These are phyloP conservation scores for Bruchidius siliquastri DNA, from an alignment of 2,888 invertebrate genomes.

Conservation along the genomic window DNA sequence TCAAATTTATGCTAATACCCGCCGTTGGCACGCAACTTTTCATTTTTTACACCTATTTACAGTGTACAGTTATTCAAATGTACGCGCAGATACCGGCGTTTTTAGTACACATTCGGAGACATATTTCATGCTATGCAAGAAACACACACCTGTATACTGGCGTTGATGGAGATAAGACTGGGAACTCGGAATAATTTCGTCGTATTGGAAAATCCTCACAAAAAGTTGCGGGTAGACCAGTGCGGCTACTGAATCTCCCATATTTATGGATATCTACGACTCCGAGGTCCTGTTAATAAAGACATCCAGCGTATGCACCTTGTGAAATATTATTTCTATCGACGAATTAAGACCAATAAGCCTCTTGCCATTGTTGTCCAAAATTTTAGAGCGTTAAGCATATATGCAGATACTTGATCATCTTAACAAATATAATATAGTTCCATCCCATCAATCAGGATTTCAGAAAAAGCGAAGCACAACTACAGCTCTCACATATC, in stretches of 20 bases:
- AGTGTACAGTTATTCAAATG: slow-evolving; percentile 16
- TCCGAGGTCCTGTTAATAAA: no score
- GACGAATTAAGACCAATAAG: no score
- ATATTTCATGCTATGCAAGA: neutral
- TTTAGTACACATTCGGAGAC: slow-evolving; percentile 1
- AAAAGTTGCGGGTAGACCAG: neutral
- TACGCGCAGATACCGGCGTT: neutral
- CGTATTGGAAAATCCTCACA: neutral
- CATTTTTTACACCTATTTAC: slow-evolving; percentile 34
- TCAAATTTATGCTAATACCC: slow-evolving; percentile 41
- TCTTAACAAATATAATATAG: no score
- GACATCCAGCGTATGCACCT: no score
- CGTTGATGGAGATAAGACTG: neutral
- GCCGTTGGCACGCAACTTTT: slow-evolving; percentile 36
- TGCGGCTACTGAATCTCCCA: neutral
- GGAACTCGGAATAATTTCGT: neutral
- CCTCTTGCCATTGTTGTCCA: no score
- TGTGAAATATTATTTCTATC: no score
- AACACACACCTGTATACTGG: slow-evolving; percentile 1
- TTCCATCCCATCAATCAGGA: no score
- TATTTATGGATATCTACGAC: no score
- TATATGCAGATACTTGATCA: no score
- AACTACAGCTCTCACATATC: no score
- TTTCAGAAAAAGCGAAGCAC: no score
- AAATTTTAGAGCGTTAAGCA: no score